phyloP scores from a whole-genome alignment of 1,140 invertebrate species.

The Drosophila repletoides region DNA sequence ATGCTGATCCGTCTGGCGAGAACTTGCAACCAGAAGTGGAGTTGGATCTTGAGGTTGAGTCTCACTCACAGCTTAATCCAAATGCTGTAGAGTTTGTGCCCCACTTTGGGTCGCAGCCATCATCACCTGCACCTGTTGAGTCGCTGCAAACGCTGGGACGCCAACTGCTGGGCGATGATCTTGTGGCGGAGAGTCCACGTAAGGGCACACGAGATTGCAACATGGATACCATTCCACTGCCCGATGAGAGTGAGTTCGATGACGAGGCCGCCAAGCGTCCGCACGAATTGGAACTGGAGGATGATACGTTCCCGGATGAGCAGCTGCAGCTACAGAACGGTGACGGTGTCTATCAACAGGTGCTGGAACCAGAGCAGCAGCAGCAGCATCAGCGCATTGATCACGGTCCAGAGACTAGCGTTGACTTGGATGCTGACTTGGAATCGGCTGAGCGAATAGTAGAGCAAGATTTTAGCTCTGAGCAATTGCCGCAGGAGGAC shows the following conservation, averaged over 20 bases:
- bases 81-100: constrained; percentile 75
- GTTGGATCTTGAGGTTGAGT: constrained; percentile 13
- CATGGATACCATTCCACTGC: constrained; percentile 67
- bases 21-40: constrained; percentile 18
- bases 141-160: constrained; percentile 31
- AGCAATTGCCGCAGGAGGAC: constrained; percentile 19
- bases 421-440: constrained; percentile 57
- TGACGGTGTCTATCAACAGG: constrained; percentile 3
- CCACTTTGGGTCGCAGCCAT: constrained; percentile 62
- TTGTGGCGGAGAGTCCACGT: constrained; percentile 73
- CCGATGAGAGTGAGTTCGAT: constrained; percentile 68
- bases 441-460: constrained; percentile 12
- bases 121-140: constrained; percentile 53
- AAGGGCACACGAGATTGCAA: constrained; percentile 58
- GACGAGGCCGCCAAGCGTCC: constrained; percentile 64
- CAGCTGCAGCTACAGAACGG: constrained; percentile 27
- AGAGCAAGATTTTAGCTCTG: neutral
- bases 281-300: constrained; percentile 65
- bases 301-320: constrained; percentile 40
- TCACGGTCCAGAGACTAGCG: constrained; percentile 73
- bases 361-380: constrained; percentile 25
- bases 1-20: constrained; percentile 30
- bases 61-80: constrained; percentile 67
- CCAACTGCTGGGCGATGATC: constrained; percentile 58
- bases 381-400: constrained; percentile 37